A percentile compares a stretch with the other conserved stretches of the same genome.
phyloP scores from a whole-genome alignment of 2,797 vertebrate species.

The Semaprochilodus insignis region DNA sequence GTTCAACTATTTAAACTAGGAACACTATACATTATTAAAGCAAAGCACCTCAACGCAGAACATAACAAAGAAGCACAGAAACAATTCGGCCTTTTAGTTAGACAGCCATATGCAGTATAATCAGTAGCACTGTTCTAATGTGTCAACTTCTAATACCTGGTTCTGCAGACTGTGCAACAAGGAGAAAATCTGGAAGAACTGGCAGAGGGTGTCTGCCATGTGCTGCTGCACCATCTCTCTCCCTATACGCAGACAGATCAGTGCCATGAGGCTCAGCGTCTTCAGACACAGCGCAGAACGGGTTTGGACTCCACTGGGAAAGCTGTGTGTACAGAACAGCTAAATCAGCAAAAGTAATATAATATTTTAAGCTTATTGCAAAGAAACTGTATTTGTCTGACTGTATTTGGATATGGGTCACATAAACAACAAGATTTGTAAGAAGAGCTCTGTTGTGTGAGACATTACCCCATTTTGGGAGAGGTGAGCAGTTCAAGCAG shows the following conservation, averaged over 20 bases:
- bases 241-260: slow-evolving; percentile 95
- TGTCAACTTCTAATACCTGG: slow-evolving; percentile 78
- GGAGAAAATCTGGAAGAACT: slow-evolving; percentile 92
- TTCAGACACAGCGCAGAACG: slow-evolving; percentile 91
- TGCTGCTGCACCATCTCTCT: slow-evolving; percentile 98
- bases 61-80: neutral
- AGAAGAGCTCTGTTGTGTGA: neutral
- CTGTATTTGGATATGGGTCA: neutral
- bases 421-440: neutral
- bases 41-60: neutral
- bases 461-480: slow-evolving; percentile 81
- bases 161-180: slow-evolving; percentile 83
- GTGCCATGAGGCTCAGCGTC: slow-evolving; percentile 92
- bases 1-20: neutral
- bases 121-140: neutral
- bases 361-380: neutral
- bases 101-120: neutral
- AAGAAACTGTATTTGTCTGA: neutral
- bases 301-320: slow-evolving; percentile 94
- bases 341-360: slow-evolving; percentile 33
- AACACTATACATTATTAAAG: neutral
- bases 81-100: neutral
- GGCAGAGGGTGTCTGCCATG: slow-evolving; percentile 88
- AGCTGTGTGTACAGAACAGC: slow-evolving; percentile 76
- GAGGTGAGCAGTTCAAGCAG: slow-evolving; percentile 93